Evolutionary conservation across 1,140 invertebrate genomes (phyloP), one percentile per base, ranked within the genome.

Genomic region (Spodoptera frugiperda): DNA sequence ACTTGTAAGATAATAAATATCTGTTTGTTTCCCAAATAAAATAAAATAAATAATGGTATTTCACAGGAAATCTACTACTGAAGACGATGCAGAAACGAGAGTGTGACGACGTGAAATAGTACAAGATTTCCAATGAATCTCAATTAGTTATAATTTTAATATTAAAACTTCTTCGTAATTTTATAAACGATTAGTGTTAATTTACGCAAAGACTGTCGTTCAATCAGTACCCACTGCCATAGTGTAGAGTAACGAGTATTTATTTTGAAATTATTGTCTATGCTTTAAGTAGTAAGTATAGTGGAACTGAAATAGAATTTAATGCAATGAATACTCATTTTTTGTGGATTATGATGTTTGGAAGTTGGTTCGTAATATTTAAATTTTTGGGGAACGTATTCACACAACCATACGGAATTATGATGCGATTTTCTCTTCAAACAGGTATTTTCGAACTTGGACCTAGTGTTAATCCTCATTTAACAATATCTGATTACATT

Each of bases 21-120:
- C n/a, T n/a, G n/a, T n/a, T n/a, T n/a, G n/a, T n/a, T n/a, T n/a
- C n/a, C n/a, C n/a, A n/a, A n/a, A n/a, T n/a, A n/a, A n/a, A 25
- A 25, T 25, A 2, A 25, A 1, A 15, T 65, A 46, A 46, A 17
- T 46, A 65, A 25, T 65, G 14, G 2, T 6, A 14, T 57, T 51
- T 88, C 85, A 61, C 86, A 94, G 93, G 92, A 94, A 94, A 93
- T 94, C 93, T 93, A 94, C 93, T 93, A 94, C 92, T 90, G 94
- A 94, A 89, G 94, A 94, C 81, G 94, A 94, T 78, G 92, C 94
- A 25, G 94, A 94, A 80, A 94, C 94, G 44, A 89, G 94, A 90
- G 94, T 94, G 53, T 94, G 87, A 86, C 80, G 86, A 79, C 61
- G 82, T 70, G 46, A 61, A 51, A 87, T 90, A 90, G 91, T 92